Base-by-base conservation (phyloP, 2,113 vertebrate genomes). In the Zingel zingel region DNA sequence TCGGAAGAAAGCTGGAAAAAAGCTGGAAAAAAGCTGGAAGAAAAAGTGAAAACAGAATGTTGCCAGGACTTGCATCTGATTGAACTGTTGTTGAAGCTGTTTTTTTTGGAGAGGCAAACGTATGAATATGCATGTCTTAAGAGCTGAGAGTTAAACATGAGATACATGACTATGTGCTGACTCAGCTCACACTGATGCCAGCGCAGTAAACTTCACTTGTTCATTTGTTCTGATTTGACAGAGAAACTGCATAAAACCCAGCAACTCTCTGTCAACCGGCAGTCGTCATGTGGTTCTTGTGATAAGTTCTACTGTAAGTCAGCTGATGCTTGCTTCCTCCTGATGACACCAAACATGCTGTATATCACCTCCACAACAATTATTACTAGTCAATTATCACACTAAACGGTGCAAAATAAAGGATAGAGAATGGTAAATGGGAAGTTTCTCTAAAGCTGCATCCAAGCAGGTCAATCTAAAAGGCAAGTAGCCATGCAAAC, bases 401-500 rank as follows among this genome's bases (percentile, higher is more conserved):
- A 78, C 36, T 27, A 45, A 82, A 83, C 71, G 33, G 64, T 57
- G 75, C 59, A 87, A 81, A 73, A 65, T 53, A 50, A 74, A 65
- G 19, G 56, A 47, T 36, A 56, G 63, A 72, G 57, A 10, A 27
- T 19, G 30, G 12, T 27, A 30, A 57, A 43, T 70, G 58, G 27
- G 45, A 69, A 25, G 25, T 61, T 65, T 30, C 39, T 76, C 67
- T 64, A 25, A 58, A 59, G 56, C 81, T 89, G 14, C 6, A 14
- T 25, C 39, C 14, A 94, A 92, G 93, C 90, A 96, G 95, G 94
- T 94, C 94, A 95, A 92, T 96, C 94, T 95, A 95, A 94, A 84
- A 94, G 95, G 94, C 95, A 96, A 95, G 96, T 94, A 89, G 90
- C 95, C 96, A 97, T 96, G 96, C 96, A 96, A 93, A 82, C 84